Conservation (phyloP, 2,113 vertebrate species). For the Oryctolagus cuniculus region mOryCun1.1 NC_091450.1:30392501-30393000, state of each 20-base stretch:
- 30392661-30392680: background rate
- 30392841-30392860: background rate
- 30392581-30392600: background rate
- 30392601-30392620: background rate
- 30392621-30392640: background rate
- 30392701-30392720: too few relatives aligned
- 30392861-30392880: background rate
- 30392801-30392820: background rate
- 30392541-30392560: background rate
- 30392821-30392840: background rate
- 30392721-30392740: too few relatives aligned
- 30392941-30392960: background rate
- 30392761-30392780: background rate
- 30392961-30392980: background rate
- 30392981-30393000: background rate
- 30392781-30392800: background rate
- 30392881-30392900: background rate
- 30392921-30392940: background rate
- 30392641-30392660: background rate
- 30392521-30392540: background rate
- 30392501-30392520: too few relatives aligned
- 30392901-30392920: background rate
- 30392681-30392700: background rate
- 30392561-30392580: background rate
- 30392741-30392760: background rate